These are phyloP conservation scores for Cryptosula pallasiana DNA, from an alignment of 2,888 invertebrate genomes.

Conservation along the genomic window DNA sequence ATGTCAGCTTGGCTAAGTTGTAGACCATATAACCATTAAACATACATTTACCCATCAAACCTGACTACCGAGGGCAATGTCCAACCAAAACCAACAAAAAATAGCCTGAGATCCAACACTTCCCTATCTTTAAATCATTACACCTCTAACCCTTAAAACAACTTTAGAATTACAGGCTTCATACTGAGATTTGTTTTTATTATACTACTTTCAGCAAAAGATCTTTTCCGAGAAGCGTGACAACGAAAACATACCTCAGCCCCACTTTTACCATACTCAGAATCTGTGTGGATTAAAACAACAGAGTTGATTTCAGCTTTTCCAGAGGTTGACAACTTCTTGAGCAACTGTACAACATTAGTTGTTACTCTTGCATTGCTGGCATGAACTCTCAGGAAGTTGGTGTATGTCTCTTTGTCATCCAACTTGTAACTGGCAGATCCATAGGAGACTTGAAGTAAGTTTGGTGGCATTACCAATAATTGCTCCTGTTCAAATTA, in stretches of 20 bases:
- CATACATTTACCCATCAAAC: too few relatives aligned
- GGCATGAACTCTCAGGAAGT: not conserved
- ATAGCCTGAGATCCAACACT: too few relatives aligned
- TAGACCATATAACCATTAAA: too few relatives aligned
- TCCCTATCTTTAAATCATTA: too few relatives aligned
- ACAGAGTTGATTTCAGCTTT: not conserved
- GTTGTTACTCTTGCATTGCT: not conserved
- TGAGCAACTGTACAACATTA: not conserved
- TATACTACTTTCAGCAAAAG: too few relatives aligned
- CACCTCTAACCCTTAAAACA: too few relatives aligned
- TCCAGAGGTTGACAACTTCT: not conserved
- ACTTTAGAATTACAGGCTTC: too few relatives aligned
- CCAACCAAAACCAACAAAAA: too few relatives aligned
- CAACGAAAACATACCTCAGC: not conserved
- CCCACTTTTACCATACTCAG: not conserved
- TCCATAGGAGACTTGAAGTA: not conserved
- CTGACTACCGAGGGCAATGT: too few relatives aligned
- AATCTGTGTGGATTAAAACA: not conserved
- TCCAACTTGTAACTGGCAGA: not conserved
- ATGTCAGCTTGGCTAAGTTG: too few relatives aligned
- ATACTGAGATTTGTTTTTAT: too few relatives aligned
- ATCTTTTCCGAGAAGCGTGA: too few relatives aligned
- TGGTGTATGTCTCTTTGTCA: not conserved
- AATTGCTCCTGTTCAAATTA: slow-evolving; percentile 20
- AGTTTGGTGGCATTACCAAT: not conserved